Percentiles rank a stretch among this genome's conserved stretches.
Conservation (phyloP, 1,140 invertebrate species). For the Drosophila bifasciata region DNA sequence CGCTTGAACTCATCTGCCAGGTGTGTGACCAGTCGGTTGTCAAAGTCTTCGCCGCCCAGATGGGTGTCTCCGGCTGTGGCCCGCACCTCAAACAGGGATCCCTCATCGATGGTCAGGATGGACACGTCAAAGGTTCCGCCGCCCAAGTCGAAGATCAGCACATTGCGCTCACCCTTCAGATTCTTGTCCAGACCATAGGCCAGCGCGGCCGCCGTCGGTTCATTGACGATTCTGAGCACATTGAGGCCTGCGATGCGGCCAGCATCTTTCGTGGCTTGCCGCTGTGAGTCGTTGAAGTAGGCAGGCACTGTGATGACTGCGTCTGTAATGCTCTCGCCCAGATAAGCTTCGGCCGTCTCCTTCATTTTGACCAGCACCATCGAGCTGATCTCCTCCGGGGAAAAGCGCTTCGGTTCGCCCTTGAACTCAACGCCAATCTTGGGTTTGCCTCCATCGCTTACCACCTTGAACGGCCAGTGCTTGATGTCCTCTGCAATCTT, state of each 20-base stretch:
- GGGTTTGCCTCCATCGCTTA: conserved; percentile 87
- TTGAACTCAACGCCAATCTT: conserved; percentile 91
- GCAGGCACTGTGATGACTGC: conserved; percentile 87
- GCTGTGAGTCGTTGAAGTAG: conserved; percentile 88
- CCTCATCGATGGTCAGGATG: conserved; percentile 93
- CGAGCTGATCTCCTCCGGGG: conserved; percentile 90
- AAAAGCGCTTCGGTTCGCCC: conserved; percentile 89
- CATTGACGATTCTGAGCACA: conserved; percentile 89
- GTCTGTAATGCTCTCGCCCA: conserved; percentile 88
- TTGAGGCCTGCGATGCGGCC: conserved; percentile 88
- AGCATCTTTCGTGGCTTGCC: conserved; percentile 88
- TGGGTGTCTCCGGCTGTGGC: conserved; percentile 91
- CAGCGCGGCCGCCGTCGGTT: conserved; percentile 90
- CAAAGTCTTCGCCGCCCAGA: conserved; percentile 90
- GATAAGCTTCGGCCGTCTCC: conserved; percentile 91
- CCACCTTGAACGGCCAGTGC: conserved; percentile 90
- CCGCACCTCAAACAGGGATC: conserved; percentile 91
- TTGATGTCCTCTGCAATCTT: conserved; percentile 91
- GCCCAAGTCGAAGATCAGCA: conserved; percentile 90
- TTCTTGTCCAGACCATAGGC: conserved; percentile 91
- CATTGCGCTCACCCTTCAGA: conserved; percentile 90
- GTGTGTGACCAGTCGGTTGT: conserved; percentile 93
- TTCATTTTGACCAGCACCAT: conserved; percentile 93
- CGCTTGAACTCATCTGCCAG: conserved; percentile 91
- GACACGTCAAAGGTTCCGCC: conserved; percentile 94